Evolutionary conservation across 2,888 invertebrate species (phyloP), one percentile per base, ranked within the genome.

Genomic region (Dascillus cervinus): DNA sequence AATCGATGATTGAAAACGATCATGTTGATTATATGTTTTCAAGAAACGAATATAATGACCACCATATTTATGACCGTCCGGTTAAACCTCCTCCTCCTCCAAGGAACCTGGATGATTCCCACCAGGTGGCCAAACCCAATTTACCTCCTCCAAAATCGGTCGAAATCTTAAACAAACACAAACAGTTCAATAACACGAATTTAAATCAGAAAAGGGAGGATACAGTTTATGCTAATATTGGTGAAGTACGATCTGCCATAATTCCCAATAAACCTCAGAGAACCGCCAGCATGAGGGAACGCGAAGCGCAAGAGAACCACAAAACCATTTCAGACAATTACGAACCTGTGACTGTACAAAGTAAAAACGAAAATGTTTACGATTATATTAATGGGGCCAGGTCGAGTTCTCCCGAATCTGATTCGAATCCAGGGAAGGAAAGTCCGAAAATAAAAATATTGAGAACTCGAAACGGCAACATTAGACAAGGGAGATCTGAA

Each of bases 261-360:
- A 82, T 84, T 29, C 75, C 83, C 33, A 59, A 62, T 40, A 90
- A 89, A 63, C 89, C 88, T 9, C 86, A 87, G 60, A 70, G 89
- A 42, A 86, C 86, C 10, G 85, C 87, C 23, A 88, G 88, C 58
- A 84, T 89, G 81, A 71, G 87, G 47, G 87, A 85, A 62, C 72
- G 82, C 36, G 80, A 81, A 63, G 77, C 79, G 3, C 74, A 76
- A 47, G 67, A 56, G 35, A 53, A 57, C 27, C 47, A 52, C 26
- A 51, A 54, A 13, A 36, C 27, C 10, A 26, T 24, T 29, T 46
- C 43, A 9, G 40, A 40, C 11, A 46, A 54, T 30, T 61, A 62
- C 40, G 60, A 60, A 41, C 55, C 54, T 2, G 48, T 57, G n/a
- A 48, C 55, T 15, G 41, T 50, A n/a, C 41, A 46, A 25, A 46